phyloP scores from a whole-genome alignment of 64 coral and sea anemone genomes.

The Acropora tenuis region DNA sequence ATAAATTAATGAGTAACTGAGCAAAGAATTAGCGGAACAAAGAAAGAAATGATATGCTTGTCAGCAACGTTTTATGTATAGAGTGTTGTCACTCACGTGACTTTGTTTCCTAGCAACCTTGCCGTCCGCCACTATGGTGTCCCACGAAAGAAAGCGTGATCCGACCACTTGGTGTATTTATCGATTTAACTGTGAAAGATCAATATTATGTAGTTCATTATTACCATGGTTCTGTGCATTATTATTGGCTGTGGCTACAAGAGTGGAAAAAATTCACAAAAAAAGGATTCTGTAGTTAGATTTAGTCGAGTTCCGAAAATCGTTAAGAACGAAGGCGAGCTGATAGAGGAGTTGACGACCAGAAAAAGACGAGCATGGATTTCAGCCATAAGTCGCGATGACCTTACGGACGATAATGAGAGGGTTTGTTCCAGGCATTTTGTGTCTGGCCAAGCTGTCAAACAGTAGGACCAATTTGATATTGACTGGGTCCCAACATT shows the following conservation, averaged over 20 bases:
- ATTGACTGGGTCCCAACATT: too few relatives aligned
- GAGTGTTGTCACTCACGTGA: neutral
- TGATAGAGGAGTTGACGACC: constrained; percentile 38
- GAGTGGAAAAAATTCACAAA: constrained; percentile 41
- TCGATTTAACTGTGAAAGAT: neutral
- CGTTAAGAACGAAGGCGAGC: constrained; percentile 57
- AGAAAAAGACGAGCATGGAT: constrained; percentile 61
- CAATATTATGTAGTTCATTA: neutral
- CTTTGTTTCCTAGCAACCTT: neutral
- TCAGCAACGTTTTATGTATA: neutral
- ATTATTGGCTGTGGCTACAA: constrained; percentile 33
- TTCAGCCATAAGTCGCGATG: constrained; percentile 62
- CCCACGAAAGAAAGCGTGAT: constrained; percentile 17
- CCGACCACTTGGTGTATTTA: neutral
- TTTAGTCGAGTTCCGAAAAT: constrained; percentile 52
- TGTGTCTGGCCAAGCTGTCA: too few relatives aligned
- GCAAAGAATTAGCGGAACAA: too few relatives aligned
- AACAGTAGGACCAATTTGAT: too few relatives aligned
- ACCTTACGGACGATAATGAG: constrained; percentile 35
- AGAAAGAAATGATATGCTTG: too few relatives aligned
- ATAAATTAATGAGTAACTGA: too few relatives aligned
- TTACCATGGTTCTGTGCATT: neutral
- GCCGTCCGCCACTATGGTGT: neutral
- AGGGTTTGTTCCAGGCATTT: too few relatives aligned
- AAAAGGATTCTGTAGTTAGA: constrained; percentile 25